Base-by-base conservation (phyloP, 2,113 vertebrate genomes). In the Sisor rabdophorus region DNA sequence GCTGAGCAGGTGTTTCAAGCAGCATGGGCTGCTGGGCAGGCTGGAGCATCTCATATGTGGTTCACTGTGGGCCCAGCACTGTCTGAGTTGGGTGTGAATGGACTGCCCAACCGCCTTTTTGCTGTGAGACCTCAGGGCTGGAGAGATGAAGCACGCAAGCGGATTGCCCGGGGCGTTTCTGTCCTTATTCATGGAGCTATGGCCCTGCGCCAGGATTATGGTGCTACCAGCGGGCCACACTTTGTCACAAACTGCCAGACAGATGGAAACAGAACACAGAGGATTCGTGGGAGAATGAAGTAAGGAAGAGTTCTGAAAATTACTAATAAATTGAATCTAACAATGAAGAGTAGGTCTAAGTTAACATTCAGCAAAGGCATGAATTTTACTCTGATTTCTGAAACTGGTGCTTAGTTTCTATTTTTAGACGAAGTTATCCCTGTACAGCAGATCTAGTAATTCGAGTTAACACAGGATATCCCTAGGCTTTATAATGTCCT, bases 21-120 rank as follows among this genome's bases (percentile, higher is more conserved):
- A 0, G 96, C 96, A 0, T 93, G 91, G 64, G 93, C 93, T 0
- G 95, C 94, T 0, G 95, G 95, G 36, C 90, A 96, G 79, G 89
- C 95, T 0, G 94, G 96, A 0, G 91, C 94, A 2, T 96, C 95
- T 3, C 95, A 98, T 83, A 90, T 98, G 82, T 98, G 96, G 96
- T 96, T 98, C 56, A 90, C 95, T 28, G 95, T 96, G 67, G 96
- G 96, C 3, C 92, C 95, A 6, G 93, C 93, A 24, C 88, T 97
- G 82, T 93, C 93, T 0, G 95, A 94, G 50, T 85, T 94, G 78
- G 90, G 90, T 78, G 91, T 93, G 2, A 91, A 92, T 70, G 92
- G 86, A 6, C 89, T 94, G 63, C 96, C 96, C 0, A 91, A 89
- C 2, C 93, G 95, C 9, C 86, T 97, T 48, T 96, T 98, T 16